Evolutionary conservation across 2,888 invertebrate species (phyloP), one percentile per base, ranked within the genome.

Genomic region (Creontiades dilutus): DNA sequence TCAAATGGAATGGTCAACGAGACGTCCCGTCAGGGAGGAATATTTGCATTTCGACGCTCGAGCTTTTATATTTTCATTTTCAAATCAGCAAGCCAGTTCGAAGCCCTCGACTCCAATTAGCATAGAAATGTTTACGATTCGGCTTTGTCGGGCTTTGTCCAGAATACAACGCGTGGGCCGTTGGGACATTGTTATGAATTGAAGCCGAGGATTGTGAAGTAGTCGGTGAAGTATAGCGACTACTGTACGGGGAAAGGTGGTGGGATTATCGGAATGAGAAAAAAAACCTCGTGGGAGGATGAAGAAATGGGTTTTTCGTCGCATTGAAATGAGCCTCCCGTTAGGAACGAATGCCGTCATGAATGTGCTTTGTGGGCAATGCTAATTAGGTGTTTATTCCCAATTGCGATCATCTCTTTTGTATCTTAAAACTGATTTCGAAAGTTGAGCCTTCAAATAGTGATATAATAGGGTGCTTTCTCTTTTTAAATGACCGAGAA

Each of bases 1-100:
- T 14, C n/a, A 37, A 37, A 37, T 37, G 37, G n/a, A n/a, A n/a
- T 57, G 57, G n/a, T 57, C 57, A 57, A n/a, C 7, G 16, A 16
- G 57, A 57, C 57, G 57, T 16, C 16, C 57, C n/a, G 57, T 57
- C 57, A 57, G 57, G n/a, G 16, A 57, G n/a, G n/a, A 14, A 57
- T 57, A 57, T 57, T 57, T 57, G 57, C 57, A 57, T 76, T 76
- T 76, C 76, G 11, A 16, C 76, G 28, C 27, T 14, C 76, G 76
- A 47, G 80, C 80, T 81, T 37, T 81, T 47, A 81, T 46, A 46
- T 81, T 81, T 81, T 81, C 80, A 81, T 81, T 47, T 28, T 47
- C 80, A 81, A 81, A 47, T 81, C 80, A 47, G 28, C 47, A 46
- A 81, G 80, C 37, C 80, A 19, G 47, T 81, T 47, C 14, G 46